Base-by-base conservation (phyloP, 1,140 invertebrate genomes). In the Drosophila ercepeae region DNA sequence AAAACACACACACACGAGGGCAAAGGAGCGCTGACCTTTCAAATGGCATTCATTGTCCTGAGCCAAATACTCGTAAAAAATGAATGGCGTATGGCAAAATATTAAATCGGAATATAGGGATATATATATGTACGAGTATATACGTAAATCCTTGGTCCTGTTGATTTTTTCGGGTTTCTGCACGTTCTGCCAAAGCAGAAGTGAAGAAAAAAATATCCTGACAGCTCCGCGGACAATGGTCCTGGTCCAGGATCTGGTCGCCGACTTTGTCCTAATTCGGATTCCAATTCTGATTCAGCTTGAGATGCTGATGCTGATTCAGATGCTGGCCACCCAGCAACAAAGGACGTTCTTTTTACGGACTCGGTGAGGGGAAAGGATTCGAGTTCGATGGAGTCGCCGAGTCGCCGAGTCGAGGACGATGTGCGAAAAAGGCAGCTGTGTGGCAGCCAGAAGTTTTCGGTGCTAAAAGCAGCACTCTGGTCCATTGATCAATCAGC, bases 11-110 rank as follows among this genome's bases (percentile, higher is more conserved):
- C 23, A 32, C 23, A 49, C 14, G 27, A 27, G 32, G 32, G 14
- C 25, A 52, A 58, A 34, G 16, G 52, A 21, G 34, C 14, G 70
- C 70, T 83, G 78, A 83, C 78, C 79, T 78, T 74, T 82, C 60
- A 42, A 29, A 27, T 53, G 60, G 52, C 72, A 59, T 81, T 83
- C 72, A 59, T 81, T 82, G 79, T 83, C 78, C 78, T 58, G 69
- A 48, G 42, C 75, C 78, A 83, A 74, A 83, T 74, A 83, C 78
- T 83, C 78, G 78, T 83, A 78, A 83, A 83, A 83, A 83, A 83
- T 65, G 65, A 73, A 70, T 63, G 78, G 50, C 23, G 59, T 78
- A 82, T 82, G 78, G 42, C 53, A 16, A 29, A 69, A 69, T 69
- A 69, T 69, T 67, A 70, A 69, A 83, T 70, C 59, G 54, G 55